Evolutionary conservation across 2,113 vertebrate genomes (phyloP).

Genomic region (Cercocebus atys): DNA sequence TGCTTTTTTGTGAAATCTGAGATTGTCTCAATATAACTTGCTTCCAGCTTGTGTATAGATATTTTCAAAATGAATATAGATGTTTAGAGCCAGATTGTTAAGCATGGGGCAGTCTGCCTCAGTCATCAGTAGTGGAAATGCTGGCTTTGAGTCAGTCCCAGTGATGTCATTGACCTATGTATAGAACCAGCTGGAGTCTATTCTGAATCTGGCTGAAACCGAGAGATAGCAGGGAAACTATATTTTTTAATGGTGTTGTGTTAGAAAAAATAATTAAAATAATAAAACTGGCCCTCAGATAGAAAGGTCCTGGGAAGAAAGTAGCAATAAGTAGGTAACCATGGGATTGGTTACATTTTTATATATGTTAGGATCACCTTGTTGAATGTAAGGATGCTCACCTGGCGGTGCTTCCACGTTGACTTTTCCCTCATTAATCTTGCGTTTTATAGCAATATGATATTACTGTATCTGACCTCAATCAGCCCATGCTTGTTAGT

Average conservation of each 20-base stretch:
- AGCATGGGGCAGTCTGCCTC: not conserved
- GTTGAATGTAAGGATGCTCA: not conserved
- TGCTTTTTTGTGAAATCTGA: not conserved
- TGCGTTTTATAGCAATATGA: slow-evolving; percentile 79
- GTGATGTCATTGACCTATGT: fast-evolving
- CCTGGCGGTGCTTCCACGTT: not conserved
- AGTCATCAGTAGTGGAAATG: not conserved
- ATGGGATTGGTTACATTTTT: not conserved
- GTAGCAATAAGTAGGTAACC: not conserved
- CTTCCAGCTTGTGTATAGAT: not conserved
- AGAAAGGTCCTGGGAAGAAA: not conserved
- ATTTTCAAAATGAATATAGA: not conserved
- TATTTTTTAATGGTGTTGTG: not conserved
- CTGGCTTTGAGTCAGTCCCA: too few relatives aligned
- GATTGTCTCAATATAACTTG: not conserved
- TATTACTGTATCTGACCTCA: slow-evolving; percentile 77
- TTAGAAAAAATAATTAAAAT: not conserved
- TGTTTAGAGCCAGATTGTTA: not conserved
- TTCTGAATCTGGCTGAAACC: not conserved
- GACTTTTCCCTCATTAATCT: slow-evolving; percentile 16
- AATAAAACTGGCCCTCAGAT: not conserved
- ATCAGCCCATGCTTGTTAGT: slow-evolving; percentile 84
- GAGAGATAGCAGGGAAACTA: not conserved
- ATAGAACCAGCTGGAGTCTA: not conserved
- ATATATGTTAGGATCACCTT: not conserved